A percentile compares a stretch with the other conserved stretches of the same genome.
Conservation (phyloP, 2,888 invertebrate genomes). For the Chymomyza caudatula region DNA sequence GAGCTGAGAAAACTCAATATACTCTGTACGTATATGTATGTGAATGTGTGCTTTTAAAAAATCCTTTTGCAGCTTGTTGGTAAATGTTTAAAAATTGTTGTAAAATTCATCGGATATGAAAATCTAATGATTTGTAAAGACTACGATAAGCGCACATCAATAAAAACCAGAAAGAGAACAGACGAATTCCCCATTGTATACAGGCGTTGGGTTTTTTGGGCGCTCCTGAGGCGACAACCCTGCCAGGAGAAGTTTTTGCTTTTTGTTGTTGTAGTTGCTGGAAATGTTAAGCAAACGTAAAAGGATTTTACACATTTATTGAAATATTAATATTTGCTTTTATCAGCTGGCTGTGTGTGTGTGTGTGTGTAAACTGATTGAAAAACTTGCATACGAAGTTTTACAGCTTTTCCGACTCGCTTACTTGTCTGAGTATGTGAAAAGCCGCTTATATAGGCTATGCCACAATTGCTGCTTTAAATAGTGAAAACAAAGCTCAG, state of each 20-base stretch:
- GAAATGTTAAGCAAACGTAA: slow-evolving; percentile 33
- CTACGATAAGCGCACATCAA: slow-evolving; percentile 60
- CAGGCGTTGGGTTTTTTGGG: neutral
- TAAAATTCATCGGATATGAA: slow-evolving; percentile 75
- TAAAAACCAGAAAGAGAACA: neutral
- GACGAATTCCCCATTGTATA: neutral
- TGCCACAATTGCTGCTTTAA: neutral
- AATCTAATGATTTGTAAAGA: slow-evolving; percentile 76
- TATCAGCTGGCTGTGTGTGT: slow-evolving; percentile 16
- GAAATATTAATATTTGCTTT: slow-evolving; percentile 68
- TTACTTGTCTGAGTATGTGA: neutral
- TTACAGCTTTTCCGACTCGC: slow-evolving; percentile 5
- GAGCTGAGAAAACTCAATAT: neutral
- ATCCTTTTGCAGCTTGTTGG: slow-evolving; percentile 32
- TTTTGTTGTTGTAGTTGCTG: slow-evolving; percentile 2
- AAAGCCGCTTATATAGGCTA: neutral
- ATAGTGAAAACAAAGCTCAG: slow-evolving; percentile 6
- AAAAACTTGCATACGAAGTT: slow-evolving; percentile 32
- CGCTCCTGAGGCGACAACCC: no score
- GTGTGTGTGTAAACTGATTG: neutral
- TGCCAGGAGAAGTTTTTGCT: slow-evolving; percentile 29
- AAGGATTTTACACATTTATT: slow-evolving; percentile 67
- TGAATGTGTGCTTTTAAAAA: neutral
- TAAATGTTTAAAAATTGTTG: slow-evolving; percentile 60
- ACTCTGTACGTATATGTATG: neutral